Conservation (phyloP, 1,140 invertebrate genomes). For the Helicoverpa zea region DNA sequence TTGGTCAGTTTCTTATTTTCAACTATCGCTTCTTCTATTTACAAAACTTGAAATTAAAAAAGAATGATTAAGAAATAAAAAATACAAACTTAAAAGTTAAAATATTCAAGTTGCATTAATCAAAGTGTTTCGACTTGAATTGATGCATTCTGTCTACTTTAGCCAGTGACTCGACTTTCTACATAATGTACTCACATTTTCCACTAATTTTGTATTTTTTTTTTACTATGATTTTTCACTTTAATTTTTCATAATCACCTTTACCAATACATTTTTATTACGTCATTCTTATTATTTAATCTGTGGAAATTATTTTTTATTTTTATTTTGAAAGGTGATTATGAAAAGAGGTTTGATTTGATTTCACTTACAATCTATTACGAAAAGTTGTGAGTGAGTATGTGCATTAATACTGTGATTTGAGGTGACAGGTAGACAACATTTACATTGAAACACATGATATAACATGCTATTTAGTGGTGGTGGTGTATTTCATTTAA, state of each 20-base stretch:
- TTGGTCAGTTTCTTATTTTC: too few relatives aligned
- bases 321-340: conserved; percentile 31
- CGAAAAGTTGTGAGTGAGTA: conserved; percentile 13
- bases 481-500: conserved; percentile 26
- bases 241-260: conserved; percentile 38
- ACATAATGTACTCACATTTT: conserved; percentile 47
- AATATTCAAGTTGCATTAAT: too few relatives aligned
- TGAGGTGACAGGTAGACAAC: conserved; percentile 44
- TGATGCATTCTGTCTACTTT: conserved; percentile 12
- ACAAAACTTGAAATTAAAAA: too few relatives aligned
- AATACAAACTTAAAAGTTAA: too few relatives aligned
- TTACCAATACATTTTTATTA: not conserved
- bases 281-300: too few relatives aligned
- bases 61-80: too few relatives aligned
- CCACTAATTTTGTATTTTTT: conserved; percentile 39
- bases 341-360: conserved; percentile 31
- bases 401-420: conserved; percentile 27
- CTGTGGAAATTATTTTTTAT: not conserved
- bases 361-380: conserved; percentile 37
- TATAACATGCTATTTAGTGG: conserved; percentile 40
- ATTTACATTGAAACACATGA: conserved; percentile 40
- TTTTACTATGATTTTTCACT: not conserved
- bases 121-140: not conserved
- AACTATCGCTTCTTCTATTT: too few relatives aligned
- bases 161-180: conserved; percentile 36